Conservation (phyloP, 2,888 invertebrate species). For the Pristionchus mayeri region DNA sequence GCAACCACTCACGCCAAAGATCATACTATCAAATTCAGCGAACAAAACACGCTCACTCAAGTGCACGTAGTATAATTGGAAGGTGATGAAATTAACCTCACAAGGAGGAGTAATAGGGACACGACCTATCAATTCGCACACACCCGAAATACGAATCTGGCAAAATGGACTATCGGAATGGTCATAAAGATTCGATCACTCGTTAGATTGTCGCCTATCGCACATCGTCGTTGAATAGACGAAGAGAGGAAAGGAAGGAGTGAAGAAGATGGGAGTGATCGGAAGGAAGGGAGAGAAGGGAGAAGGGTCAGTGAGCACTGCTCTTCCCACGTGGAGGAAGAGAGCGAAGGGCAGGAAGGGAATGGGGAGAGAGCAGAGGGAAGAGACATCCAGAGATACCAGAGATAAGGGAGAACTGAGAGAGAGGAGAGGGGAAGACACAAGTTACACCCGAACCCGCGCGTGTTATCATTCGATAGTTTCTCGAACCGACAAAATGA, state of each 20-base stretch:
- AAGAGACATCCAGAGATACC: background rate
- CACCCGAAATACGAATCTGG: background rate
- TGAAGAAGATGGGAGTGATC: background rate
- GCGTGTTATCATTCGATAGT: slow-evolving; percentile 45
- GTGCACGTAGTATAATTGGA: no score
- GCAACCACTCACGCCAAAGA: background rate
- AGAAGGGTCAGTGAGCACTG: slow-evolving; percentile 19
- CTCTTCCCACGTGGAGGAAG: slow-evolving; percentile 22
- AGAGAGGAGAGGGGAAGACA: background rate
- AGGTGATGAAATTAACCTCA: background rate
- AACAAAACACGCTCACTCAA: no score
- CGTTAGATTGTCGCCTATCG: background rate
- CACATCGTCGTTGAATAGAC: background rate
- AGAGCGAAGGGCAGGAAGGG: slow-evolving; percentile 30
- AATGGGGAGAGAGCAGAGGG: background rate
- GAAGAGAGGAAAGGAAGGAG: background rate
- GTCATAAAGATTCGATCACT: no score
- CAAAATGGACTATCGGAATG: no score
- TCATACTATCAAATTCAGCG: background rate
- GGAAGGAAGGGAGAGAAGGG: background rate
- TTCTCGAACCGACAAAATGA: slow-evolving; percentile 8
- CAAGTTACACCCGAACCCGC: slow-evolving; percentile 36
- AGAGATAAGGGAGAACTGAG: slow-evolving; percentile 24
- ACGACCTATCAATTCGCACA: background rate
- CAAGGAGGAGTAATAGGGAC: background rate